Base-by-base conservation (phyloP, 2,797 vertebrate species). In the Sebastes oblongus region DNA sequence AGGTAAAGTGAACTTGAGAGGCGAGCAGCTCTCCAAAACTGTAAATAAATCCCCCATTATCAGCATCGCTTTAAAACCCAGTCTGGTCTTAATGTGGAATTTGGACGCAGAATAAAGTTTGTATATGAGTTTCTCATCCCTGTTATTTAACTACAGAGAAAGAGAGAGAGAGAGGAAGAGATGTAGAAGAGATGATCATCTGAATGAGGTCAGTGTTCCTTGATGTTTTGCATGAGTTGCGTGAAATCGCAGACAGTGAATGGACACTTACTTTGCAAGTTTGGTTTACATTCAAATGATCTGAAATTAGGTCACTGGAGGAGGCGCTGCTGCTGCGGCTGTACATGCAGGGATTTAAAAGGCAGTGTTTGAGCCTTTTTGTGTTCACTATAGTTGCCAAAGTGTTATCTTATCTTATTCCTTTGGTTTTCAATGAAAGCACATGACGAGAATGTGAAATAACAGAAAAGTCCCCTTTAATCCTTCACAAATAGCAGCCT, bases 251-350 rank as follows among this genome's bases (percentile, higher is more conserved):
- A 88, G 80, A 72, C 58, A 13, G 54, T 78, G 67, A 82, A 65
- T 79, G 65, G 75, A 86, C 27, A 30, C 81, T 86, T 66, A 76
- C 89, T 93, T 94, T 90, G 92, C 85, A 92, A 87, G 80, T 92
- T 94, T 93, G 78, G 82, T 89, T 74, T n/a, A 61, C 72, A 95
- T 93, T 95, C 92, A 96, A 96, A 95, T 94, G 8, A 84, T 18
- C 50, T 84, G 39, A 78, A 83, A 81, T 55, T 30, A 82, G 52
- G 78, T 4, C 75, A 77, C 59, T 12, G 4, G 24, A 67, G 18
- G 59, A 81, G 6, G 34, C 22, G 2, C 39, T 8, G 34, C 30
- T 58, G 36, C 22, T 55, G 36, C 20, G 24, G 39, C 67, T 42
- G 56, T 0, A 67, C 29, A 24, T 10, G 54, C 11, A 71, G 46